phyloP scores from a whole-genome alignment of 1,140 invertebrate genomes.

The Scaptomyza montana region DNA sequence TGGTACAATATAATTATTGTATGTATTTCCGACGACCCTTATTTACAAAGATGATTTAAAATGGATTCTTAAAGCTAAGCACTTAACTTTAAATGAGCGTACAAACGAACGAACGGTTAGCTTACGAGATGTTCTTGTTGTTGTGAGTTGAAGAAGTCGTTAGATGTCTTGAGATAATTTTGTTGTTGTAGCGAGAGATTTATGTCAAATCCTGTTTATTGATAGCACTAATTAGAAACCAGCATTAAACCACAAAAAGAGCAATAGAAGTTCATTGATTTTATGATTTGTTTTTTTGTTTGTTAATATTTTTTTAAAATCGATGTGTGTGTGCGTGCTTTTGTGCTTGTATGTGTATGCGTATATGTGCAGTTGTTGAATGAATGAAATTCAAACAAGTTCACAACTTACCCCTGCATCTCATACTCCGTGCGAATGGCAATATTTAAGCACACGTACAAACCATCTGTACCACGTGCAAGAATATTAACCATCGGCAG shows the following conservation, averaged over 20 bases:
- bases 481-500: conserved; percentile 68
- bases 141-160: conserved; percentile 39
- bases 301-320: conserved; percentile 1
- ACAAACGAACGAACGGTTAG: conserved; percentile 49
- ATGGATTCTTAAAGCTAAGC: conserved; percentile 36
- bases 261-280: conserved; percentile 26
- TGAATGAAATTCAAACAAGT: conserved; percentile 6
- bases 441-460: conserved; percentile 70
- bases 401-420: conserved; percentile 62
- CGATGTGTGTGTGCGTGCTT: conserved; percentile 13
- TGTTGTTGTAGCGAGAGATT: conserved; percentile 53
- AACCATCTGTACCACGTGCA: conserved; percentile 55
- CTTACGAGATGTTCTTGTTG: conserved; percentile 52
- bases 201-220: conserved; percentile 71
- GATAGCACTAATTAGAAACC: conserved; percentile 75
- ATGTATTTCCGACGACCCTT: conserved; percentile 16
- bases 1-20: conserved; percentile 10
- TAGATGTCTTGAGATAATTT: conserved; percentile 41
- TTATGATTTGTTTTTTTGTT: not conserved
- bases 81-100: conserved; percentile 11
- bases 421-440: conserved; percentile 75
- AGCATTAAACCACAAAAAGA: conserved; percentile 61
- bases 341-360: conserved; percentile 11
- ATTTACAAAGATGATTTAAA: conserved; percentile 44
- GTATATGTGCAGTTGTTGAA: not conserved